Percentiles rank a stretch among this genome's conserved stretches.
Evolutionary conservation across 2,888 invertebrate species (phyloP).

Genomic region (Aporophyla lueneburgensis): DNA sequence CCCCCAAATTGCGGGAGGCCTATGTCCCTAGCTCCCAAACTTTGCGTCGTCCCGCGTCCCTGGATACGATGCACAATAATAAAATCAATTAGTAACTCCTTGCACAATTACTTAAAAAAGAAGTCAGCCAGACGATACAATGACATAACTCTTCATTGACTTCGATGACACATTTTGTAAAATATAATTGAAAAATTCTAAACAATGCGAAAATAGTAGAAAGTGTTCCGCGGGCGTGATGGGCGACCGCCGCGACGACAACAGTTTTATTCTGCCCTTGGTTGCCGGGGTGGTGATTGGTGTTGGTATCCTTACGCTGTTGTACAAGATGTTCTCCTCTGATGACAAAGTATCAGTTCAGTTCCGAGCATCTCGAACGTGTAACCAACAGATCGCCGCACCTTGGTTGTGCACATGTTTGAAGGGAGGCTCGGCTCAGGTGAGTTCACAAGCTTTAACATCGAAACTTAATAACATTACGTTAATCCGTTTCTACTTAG

Average conservation of each 20-base stretch:
- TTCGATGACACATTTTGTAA: background rate
- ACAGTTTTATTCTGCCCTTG: constrained; percentile 68
- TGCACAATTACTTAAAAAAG: background rate
- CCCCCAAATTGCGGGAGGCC: background rate
- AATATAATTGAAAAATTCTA: constrained; percentile 14
- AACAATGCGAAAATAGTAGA: constrained; percentile 21
- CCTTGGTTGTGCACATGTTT: constrained; percentile 74
- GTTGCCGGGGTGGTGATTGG: constrained; percentile 77
- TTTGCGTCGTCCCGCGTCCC: background rate
- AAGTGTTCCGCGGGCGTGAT: constrained; percentile 37
- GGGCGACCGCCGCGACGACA: constrained; percentile 56
- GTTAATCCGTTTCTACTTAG: background rate
- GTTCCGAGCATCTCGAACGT: constrained; percentile 19
- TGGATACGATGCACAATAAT: background rate
- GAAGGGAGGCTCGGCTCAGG: constrained; percentile 52
- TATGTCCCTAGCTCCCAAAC: background rate
- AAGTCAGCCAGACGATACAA: constrained; percentile 1
- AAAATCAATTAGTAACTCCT: constrained; percentile 11
- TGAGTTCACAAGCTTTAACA: constrained; percentile 44
- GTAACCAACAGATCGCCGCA: constrained; percentile 68
- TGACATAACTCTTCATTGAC: constrained; percentile 35
- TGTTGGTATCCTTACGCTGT: constrained; percentile 73
- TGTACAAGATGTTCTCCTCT: constrained; percentile 73
- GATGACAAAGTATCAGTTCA: constrained; percentile 6
- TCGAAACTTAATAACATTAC: background rate